Conservation (phyloP, 1,140 invertebrate species). For the Cecropterus lyciades region DNA sequence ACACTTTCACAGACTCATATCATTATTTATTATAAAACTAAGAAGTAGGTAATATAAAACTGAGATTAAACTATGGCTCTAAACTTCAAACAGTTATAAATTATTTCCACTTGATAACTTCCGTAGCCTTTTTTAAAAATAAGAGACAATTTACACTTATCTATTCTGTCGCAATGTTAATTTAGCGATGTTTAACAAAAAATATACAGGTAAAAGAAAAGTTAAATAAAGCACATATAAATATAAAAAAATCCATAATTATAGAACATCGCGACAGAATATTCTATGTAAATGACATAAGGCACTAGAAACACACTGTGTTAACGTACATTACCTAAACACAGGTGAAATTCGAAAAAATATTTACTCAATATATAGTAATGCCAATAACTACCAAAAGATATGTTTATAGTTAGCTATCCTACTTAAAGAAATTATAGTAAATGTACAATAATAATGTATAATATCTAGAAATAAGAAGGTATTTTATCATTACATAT, state of each 20-base stretch:
- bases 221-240: too few species aligned
- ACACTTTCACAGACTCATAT: too few species aligned
- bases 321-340: conserved; percentile 17
- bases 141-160: conserved; percentile 12
- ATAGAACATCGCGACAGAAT: conserved; percentile 12
- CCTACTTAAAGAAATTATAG: conserved; percentile 15
- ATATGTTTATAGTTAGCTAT: conserved; percentile 33
- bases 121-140: conserved; percentile 22
- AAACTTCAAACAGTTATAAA: conserved; percentile 54
- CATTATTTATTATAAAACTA: conserved; percentile 6
- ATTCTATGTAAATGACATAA: conserved; percentile 17
- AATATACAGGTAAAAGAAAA: too few species aligned
- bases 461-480: not conserved
- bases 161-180: conserved; percentile 8
- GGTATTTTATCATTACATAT: too few species aligned
- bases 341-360: conserved; percentile 21
- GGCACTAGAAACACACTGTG: conserved; percentile 34
- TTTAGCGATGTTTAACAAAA: too few species aligned
- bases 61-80: conserved; percentile 44
- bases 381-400: conserved; percentile 21
- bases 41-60: conserved; percentile 32
- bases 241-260: not conserved
- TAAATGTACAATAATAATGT: conserved; percentile 13
- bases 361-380: conserved; percentile 15
- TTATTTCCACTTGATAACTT: conserved; percentile 42